Percentiles rank a stretch among this genome's conserved stretches.
Conservation (phyloP, 2,113 vertebrate species). For the Romanogobio albipinnatus region DNA sequence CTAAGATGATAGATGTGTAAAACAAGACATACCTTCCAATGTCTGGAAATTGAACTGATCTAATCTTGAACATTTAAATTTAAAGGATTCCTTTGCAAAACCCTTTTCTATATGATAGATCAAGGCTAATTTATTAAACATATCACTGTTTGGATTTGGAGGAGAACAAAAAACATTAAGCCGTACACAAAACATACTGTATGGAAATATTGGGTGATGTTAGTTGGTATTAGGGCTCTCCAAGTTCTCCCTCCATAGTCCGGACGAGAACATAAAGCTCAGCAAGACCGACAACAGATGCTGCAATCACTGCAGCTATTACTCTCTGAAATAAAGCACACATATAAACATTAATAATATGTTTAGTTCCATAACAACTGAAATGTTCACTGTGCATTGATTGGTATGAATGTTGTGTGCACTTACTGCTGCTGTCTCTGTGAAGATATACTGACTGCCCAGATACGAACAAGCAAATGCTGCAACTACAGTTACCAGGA, state of each 20-base stretch:
- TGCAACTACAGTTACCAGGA: slow-evolving; percentile 89
- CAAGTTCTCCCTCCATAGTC: slow-evolving; percentile 91
- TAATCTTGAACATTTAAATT: neutral
- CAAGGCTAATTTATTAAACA: neutral
- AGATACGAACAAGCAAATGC: slow-evolving; percentile 91
- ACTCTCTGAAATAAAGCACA: slow-evolving; percentile 74
- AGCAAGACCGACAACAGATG: slow-evolving; percentile 93
- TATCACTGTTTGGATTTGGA: neutral
- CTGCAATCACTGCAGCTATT: slow-evolving; percentile 86
- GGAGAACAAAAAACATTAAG: neutral
- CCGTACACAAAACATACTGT: neutral
- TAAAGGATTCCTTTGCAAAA: neutral
- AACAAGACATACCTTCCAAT: neutral
- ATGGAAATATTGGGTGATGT: neutral
- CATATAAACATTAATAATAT: neutral
- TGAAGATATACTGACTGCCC: slow-evolving; percentile 93
- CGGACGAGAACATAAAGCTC: slow-evolving; percentile 95
- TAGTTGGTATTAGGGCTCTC: slow-evolving; percentile 76
- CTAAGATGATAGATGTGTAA: neutral
- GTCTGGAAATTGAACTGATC: neutral
- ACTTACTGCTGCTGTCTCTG: slow-evolving; percentile 86
- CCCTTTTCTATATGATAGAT: neutral
- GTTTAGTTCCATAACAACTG: neutral
- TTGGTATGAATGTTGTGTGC: neutral
- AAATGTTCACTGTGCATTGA: neutral